Evolutionary conservation across 2,113 vertebrate species (phyloP), one percentile per base, ranked within the genome.

Genomic region (Anarrhichthys ocellatus): DNA sequence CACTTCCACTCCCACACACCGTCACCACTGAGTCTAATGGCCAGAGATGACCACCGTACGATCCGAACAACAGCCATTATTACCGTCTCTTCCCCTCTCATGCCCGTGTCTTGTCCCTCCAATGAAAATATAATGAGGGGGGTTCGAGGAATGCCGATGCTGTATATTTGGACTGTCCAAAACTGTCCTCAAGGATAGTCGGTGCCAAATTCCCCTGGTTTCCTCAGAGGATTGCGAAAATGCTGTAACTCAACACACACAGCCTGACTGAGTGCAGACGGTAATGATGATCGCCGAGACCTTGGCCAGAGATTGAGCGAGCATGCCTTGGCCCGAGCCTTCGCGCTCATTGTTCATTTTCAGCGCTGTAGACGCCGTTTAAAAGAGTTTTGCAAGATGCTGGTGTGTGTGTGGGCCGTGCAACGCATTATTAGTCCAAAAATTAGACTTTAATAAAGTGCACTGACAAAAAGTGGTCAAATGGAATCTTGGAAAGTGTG

Each of bases 191-290:
- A 27, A 83, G 78, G 73, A 90, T 68, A 85, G 78, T 48, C 27
- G 15, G 29, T 89, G 91, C 91, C 92, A 91, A 91, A 91, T 88
- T 88, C 85, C 75, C 90, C 90, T 68, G 75, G 82, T 90, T 90
- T 89, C 88, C 90, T 76, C 50, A 29, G 89, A 88, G 89, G 82
- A 91, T 94, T 92, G 90, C 63, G 81, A 93, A 94, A 93, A 94
- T 77, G 70, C 87, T 90, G 90, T 82, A 91, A 92, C 83, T 92
- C 89, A 83, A 87, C 91, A 77, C 29, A 29, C 87, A 85, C 64
- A 34, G 88, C 68, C 88, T 73, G 88, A 77, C 86, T 78, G 85
- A 87, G 88, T 54, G 85, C 91, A 93, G 92, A 89, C 87, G 78
- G 83, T 93, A 89, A 92, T 91, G 85, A 92, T 93, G 93, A 93